Percentiles rank a stretch among this genome's conserved stretches.
Evolutionary conservation across 2,113 vertebrate genomes (phyloP).

Genomic region (Ellobius talpinus): DNA sequence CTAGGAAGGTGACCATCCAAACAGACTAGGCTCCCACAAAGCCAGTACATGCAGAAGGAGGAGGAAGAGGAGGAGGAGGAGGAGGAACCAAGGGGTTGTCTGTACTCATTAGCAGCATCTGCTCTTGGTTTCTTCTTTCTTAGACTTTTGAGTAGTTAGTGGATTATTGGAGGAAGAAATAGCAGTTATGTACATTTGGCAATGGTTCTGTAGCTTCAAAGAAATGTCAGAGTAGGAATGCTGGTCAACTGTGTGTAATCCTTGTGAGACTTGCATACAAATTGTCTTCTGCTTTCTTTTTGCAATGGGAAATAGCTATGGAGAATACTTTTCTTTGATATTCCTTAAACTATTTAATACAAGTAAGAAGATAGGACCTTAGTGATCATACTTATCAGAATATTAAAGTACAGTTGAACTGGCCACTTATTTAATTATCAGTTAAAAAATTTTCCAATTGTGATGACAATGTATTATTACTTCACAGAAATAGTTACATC

Average conservation of each 20-base stretch:
- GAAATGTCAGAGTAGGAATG: conserved; percentile 33
- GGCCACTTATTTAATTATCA: conserved; percentile 49
- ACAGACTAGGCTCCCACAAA: no score
- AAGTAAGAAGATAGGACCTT: conserved; percentile 61
- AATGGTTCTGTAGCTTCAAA: conserved; percentile 47
- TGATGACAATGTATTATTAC: conserved; percentile 20
- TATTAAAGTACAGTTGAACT: conserved; percentile 21
- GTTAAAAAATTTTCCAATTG: conserved; percentile 54
- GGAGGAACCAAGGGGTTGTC: not conserved
- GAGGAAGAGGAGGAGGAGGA: no score
- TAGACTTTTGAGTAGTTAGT: conserved; percentile 1
- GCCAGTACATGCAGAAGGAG: no score
- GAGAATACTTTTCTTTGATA: conserved; percentile 54
- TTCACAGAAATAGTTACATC: conserved; percentile 36
- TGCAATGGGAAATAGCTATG: conserved; percentile 10
- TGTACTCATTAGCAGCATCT: not conserved
- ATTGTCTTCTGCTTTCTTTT: conserved; percentile 54
- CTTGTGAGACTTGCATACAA: conserved; percentile 17
- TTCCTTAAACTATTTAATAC: conserved; percentile 56
- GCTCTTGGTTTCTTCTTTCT: conserved; percentile 51
- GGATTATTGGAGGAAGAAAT: conserved; percentile 28
- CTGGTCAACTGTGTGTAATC: conserved; percentile 54
- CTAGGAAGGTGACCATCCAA: no score
- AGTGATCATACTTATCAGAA: conserved; percentile 56
- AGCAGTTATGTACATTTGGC: conserved; percentile 44